Evolutionary conservation across 2,888 invertebrate species (phyloP).

Genomic region (Cataglyphis cursor): DNA sequence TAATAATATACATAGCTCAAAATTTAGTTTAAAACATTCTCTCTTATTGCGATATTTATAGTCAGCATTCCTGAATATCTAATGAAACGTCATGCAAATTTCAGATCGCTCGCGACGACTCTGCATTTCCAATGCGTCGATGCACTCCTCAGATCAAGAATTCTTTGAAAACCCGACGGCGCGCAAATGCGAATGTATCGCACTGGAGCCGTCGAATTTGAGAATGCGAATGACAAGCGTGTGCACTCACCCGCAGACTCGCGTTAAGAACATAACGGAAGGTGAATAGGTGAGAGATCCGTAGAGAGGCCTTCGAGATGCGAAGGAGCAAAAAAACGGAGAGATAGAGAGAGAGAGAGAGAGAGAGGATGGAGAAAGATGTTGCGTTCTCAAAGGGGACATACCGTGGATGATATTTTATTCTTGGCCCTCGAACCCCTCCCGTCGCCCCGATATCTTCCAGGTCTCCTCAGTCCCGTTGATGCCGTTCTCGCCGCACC

Average conservation of each 20-base stretch:
- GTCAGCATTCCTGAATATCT: neutral
- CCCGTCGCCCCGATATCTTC: slow-evolving; percentile 64
- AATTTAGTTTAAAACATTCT: neutral
- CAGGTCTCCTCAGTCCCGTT: slow-evolving; percentile 76
- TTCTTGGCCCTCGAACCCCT: slow-evolving; percentile 77
- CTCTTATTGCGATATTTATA: slow-evolving; percentile 9
- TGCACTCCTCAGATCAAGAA: slow-evolving; percentile 36
- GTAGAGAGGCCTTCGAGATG: slow-evolving; percentile 53
- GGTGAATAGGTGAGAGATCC: slow-evolving; percentile 60
- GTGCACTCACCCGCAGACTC: slow-evolving; percentile 67
- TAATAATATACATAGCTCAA: neutral
- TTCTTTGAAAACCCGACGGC: slow-evolving; percentile 22
- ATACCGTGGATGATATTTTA: slow-evolving; percentile 83
- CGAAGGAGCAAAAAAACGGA: slow-evolving; percentile 62
- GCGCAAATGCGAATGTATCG: neutral
- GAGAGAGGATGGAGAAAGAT: slow-evolving; percentile 69
- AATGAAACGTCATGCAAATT: slow-evolving; percentile 18
- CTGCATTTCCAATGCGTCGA: slow-evolving; percentile 20
- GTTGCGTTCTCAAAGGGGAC: slow-evolving; percentile 81
- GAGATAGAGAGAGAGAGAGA: slow-evolving; percentile 63
- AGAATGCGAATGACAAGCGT: slow-evolving; percentile 71
- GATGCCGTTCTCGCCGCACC: slow-evolving; percentile 79
- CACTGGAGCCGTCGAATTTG: slow-evolving; percentile 62
- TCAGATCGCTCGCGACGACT: slow-evolving; percentile 30
- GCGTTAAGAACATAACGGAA: slow-evolving; percentile 51